Evolutionary conservation across 2,888 invertebrate genomes (phyloP), one percentile per base, ranked within the genome.

Genomic region (Sepioteuthis lessoniana): DNA sequence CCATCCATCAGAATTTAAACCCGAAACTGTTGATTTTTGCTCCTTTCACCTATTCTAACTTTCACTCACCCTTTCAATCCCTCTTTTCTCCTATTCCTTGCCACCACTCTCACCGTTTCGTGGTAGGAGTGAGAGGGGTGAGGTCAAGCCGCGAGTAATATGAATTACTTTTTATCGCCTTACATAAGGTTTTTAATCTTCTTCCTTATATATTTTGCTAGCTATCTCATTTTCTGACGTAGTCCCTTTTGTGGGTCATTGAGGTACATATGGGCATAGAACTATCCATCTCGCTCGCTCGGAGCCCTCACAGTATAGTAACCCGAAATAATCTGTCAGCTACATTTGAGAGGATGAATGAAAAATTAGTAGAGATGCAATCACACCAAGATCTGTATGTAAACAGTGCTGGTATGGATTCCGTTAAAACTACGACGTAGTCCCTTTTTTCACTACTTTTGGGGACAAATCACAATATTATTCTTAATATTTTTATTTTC

Each of bases 81-180:
- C 35, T n/a, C 76, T 76, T 0, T 16, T 76, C 35, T 10, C 35
- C 1, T 8, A 4, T 2, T 8, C 13, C 2, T 21, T 13, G 16
- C n/a, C n/a, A 0, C 3, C 16, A 4, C 76, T 13, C n/a, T 16
- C n/a, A 10, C n/a, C 8, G 0, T 16, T 55, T 55, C 28, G 16
- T 21, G 25, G 5, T 10, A 21, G 55, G 55, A n/a, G 28, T 5
- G n/a, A 1, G 76, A 3, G 76, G n/a, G n/a, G n/a, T 10, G 35
- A 16, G 76, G n/a, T 76, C n/a, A 76, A 76, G 76, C n/a, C 76
- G 76, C 76, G 16, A 7, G 76, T 76, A 35, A 76, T 76, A 76
- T 76, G 76, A 76, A 76, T 76, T 76, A 76, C 76, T n/a, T 76
- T 76, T 76, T 76, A 76, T 76, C 76, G 76, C 76, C n/a, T 76